These are phyloP conservation scores for Otus sunia DNA, from an alignment of 2,113 vertebrate species.

Conservation along the genomic window DNA sequence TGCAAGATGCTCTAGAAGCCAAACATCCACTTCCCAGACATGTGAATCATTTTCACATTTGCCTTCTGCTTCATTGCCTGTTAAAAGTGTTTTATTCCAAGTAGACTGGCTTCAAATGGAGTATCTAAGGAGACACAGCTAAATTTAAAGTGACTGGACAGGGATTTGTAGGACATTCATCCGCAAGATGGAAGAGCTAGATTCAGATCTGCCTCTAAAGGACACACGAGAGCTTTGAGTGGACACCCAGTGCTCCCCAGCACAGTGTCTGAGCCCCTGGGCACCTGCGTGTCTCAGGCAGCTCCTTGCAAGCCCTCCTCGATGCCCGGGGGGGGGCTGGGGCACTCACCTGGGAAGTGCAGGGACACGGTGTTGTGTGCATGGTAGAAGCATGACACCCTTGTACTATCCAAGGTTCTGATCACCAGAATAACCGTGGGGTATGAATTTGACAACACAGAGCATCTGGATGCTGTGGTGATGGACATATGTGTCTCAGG, in stretches of 20 bases:
- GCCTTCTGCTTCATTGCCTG: not conserved
- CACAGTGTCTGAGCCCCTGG: not conserved
- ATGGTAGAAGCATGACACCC: not conserved
- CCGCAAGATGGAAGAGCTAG: not conserved
- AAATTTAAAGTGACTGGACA: not conserved
- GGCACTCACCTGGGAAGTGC: not conserved
- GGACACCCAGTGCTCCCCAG: not conserved
- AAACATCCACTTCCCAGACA: not conserved
- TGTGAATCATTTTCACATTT: not conserved
- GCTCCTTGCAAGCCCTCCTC: not conserved
- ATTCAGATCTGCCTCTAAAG: not conserved
- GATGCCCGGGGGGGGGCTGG: fast-evolving
- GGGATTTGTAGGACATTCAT: not conserved
- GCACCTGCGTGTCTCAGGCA: not conserved
- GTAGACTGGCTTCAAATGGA: not conserved
- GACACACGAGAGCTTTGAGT: not conserved
- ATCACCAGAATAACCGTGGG: not conserved
- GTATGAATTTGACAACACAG: not conserved
- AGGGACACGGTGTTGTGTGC: not conserved
- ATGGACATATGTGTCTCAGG: not conserved
- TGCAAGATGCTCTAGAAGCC: not conserved
- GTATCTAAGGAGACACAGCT: not conserved
- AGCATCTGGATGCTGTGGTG: not conserved
- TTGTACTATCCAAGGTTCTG: not conserved
- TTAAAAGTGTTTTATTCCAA: not conserved